Percentiles rank a stretch among this genome's conserved stretches.
Evolutionary conservation across 1,140 invertebrate species (phyloP).

Genomic region (Drosophila kohkoa): DNA sequence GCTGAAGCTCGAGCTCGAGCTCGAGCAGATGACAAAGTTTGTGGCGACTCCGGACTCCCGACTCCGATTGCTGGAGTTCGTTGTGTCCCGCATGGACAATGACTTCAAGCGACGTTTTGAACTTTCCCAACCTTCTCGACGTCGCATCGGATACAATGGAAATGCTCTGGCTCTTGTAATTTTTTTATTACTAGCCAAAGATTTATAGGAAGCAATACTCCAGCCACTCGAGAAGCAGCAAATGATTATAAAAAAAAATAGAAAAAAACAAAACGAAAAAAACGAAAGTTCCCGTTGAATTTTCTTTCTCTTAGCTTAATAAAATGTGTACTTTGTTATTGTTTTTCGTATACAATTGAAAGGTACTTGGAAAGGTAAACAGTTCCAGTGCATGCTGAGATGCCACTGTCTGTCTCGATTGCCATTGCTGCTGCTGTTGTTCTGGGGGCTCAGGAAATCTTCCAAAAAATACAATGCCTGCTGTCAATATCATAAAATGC

Average conservation of each 20-base stretch:
- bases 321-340: constrained; percentile 39
- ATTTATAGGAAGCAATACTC: constrained; percentile 70
- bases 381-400: constrained; percentile 25
- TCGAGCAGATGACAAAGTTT: constrained; percentile 36
- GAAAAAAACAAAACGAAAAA: constrained; percentile 44
- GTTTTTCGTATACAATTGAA: constrained; percentile 61
- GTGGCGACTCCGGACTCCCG: neutral
- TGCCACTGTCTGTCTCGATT: constrained; percentile 44
- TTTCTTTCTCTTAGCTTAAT: constrained; percentile 57
- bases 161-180: constrained; percentile 57
- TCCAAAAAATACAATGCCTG: constrained; percentile 12
- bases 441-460: constrained; percentile 41
- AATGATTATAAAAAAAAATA: neutral
- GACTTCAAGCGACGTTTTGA: constrained; percentile 53
- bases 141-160: constrained; percentile 59
- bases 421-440: constrained; percentile 57
- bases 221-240: constrained; percentile 64
- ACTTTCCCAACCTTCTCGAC: constrained; percentile 69
- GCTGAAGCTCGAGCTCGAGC: too few species aligned
- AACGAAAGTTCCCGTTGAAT: constrained; percentile 73
- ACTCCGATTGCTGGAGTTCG: constrained; percentile 31
- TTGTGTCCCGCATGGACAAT: constrained; percentile 67
- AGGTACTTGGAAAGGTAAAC: constrained; percentile 65
- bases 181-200: constrained; percentile 58
- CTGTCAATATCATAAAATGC: constrained; percentile 55